Evolutionary conservation across 2,888 invertebrate species (phyloP).

Genomic region (Isoperla grammatica): DNA sequence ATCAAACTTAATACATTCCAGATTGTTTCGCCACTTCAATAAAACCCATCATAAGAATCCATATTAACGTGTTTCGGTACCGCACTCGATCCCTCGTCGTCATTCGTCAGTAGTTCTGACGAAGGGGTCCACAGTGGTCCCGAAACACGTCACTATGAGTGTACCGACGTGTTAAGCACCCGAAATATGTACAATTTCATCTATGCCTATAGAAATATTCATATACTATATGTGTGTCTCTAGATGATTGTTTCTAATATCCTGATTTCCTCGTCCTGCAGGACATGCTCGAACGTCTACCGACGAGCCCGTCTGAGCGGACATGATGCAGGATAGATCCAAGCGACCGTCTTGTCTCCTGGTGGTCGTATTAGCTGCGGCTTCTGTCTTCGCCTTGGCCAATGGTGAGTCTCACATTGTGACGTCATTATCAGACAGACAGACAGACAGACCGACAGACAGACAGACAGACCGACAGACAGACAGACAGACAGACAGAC

Average conservation of each 20-base stretch:
- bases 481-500: neutral
- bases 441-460: no score
- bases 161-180: no score
- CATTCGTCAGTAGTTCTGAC: no score
- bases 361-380: neutral
- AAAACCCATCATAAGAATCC: no score
- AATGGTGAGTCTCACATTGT: neutral
- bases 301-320: neutral
- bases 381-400: neutral
- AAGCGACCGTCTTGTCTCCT: neutral
- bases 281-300: neutral
- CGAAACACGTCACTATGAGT: no score
- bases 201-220: neutral
- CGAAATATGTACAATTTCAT: neutral
- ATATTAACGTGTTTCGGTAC: no score
- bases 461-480: no score
- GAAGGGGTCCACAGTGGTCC: no score
- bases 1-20: no score
- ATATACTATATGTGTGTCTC: neutral
- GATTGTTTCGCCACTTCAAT: no score
- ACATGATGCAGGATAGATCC: neutral
- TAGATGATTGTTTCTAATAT: neutral
- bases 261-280: neutral
- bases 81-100: no score
- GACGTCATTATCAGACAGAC: neutral